These are phyloP conservation scores for Stegastes partitus DNA, from an alignment of 2,113 vertebrate genomes.

Conservation along the genomic window DNA sequence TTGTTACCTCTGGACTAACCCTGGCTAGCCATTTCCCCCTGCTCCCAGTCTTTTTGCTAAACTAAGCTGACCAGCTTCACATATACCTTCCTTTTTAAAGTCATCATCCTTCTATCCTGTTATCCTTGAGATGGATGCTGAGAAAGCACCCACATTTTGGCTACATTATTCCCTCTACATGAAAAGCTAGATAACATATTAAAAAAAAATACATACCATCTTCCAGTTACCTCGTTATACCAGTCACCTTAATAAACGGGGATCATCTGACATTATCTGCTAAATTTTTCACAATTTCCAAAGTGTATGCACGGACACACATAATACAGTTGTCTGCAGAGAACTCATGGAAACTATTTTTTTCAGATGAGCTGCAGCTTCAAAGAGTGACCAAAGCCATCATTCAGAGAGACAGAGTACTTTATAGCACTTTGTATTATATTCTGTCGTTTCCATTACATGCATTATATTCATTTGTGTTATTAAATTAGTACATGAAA, in stretches of 20 bases:
- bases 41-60: neutral
- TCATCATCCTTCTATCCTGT: neutral
- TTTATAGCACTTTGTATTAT: neutral
- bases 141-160: neutral
- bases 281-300: too few relatives aligned
- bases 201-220: too few relatives aligned
- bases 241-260: too few relatives aligned
- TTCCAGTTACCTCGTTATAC: too few relatives aligned
- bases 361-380: neutral
- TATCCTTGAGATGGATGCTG: neutral
- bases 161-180: too few relatives aligned
- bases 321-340: too few relatives aligned
- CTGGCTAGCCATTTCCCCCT: neutral
- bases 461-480: slow-evolving; percentile 44
- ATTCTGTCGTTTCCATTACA: slow-evolving; percentile 51
- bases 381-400: neutral
- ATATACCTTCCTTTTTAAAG: neutral
- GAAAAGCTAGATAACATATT: too few relatives aligned
- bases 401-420: slow-evolving; percentile 15
- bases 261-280: too few relatives aligned
- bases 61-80: too few relatives aligned
- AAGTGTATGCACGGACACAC: neutral
- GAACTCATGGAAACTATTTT: neutral
- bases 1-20: neutral
- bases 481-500: slow-evolving; percentile 57